Conservation (phyloP, 2,113 vertebrate species). For the Psittacula cyanocephala region DNA sequence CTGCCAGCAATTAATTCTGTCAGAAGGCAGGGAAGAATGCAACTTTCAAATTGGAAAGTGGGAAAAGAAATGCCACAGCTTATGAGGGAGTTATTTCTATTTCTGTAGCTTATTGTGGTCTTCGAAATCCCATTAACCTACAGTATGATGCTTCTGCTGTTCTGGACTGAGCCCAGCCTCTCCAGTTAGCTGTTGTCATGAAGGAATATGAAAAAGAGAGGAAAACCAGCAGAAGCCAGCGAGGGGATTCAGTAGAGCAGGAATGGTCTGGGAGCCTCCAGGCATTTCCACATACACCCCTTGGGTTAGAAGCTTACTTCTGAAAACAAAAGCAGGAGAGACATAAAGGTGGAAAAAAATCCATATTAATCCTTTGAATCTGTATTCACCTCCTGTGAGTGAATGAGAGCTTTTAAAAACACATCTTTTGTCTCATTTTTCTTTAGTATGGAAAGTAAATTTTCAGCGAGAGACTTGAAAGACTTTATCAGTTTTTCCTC, state of each 20-base stretch:
- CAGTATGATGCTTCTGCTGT: not conserved
- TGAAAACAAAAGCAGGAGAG: slow-evolving; percentile 29
- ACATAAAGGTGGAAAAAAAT: not conserved
- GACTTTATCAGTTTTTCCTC: slow-evolving; percentile 55
- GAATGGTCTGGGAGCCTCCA: not conserved
- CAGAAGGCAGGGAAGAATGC: not conserved
- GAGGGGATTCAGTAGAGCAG: not conserved
- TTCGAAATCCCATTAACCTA: not conserved
- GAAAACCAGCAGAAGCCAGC: not conserved
- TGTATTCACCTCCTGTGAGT: slow-evolving; percentile 33
- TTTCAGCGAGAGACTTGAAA: slow-evolving; percentile 62
- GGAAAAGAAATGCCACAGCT: not conserved
- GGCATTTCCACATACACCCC: not conserved
- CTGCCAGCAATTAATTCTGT: not conserved
- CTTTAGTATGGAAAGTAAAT: slow-evolving; percentile 67
- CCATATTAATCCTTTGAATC: slow-evolving; percentile 41
- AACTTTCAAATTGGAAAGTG: not conserved
- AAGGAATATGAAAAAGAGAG: not conserved
- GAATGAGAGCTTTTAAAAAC: slow-evolving; percentile 47
- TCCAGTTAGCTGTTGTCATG: not conserved
- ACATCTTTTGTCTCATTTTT: slow-evolving; percentile 55
- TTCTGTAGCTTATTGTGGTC: not conserved
- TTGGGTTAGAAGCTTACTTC: not conserved
- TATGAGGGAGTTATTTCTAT: not conserved
- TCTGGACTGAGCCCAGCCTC: not conserved